Base-by-base conservation (phyloP, 2,888 invertebrate genomes). In the Endotricha flammealis region DNA sequence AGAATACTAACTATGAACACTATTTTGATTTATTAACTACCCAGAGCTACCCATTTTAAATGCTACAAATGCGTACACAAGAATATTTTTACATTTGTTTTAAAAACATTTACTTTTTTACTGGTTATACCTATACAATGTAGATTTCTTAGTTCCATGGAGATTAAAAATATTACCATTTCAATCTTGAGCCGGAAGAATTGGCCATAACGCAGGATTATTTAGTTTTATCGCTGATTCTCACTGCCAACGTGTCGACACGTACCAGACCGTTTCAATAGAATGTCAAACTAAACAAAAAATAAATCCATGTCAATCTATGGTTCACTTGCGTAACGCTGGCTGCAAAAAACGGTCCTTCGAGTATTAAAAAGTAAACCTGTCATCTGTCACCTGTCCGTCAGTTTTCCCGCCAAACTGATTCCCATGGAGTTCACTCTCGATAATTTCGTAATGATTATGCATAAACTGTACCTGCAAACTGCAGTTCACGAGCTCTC, bases 401-500 rank as follows among this genome's bases (percentile, higher is more conserved):
- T 73, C 70, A 73, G 62, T 70, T 68, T 75, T 75, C 79, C 80
- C 75, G 72, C 72, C 62, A 64, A 70, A 63, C 64, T 55, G 62
- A 66, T 78, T 81, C 85, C 78, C 83, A 81, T 75, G 54, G 48
- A 32, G 66, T 70, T 68, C 71, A 50, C 57, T 51, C 53, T 66
- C 76, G 73, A 69, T 81, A 71, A 75, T 71, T 73, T 72, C 76
- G n/a, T 75, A 75, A 77, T 80, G 64, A 75, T 73, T 82, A 85
- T 83, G 86, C 85, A 80, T 64, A 70, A 75, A 72, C 76, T 63
- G 70, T 72, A 73, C 76, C 79, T 76, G 78, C 76, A 55, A 63
- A 52, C 58, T 78, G 83, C 83, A 76, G 62, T 75, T 72, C 85
- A 82, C 83, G 86, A 81, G 85, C 85, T 85, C 72, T 64, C 83